These are phyloP conservation scores for Loripinus fragilis DNA, from an alignment of 2,888 invertebrate species.

Conservation along the genomic window DNA sequence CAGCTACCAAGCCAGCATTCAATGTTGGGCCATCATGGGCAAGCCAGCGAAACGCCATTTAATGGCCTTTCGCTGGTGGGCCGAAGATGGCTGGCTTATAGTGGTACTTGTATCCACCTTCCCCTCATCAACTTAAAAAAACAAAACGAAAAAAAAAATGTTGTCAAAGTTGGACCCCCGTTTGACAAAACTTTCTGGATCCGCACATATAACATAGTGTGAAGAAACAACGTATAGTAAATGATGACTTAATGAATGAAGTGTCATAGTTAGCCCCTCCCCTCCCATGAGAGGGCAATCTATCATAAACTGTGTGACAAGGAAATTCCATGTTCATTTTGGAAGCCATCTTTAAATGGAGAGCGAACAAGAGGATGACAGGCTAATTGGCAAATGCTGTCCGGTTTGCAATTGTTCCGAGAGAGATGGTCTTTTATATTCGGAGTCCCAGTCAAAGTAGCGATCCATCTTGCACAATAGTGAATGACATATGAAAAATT, in stretches of 20 bases:
- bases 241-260: constrained; percentile 37
- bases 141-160: no score
- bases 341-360: constrained; percentile 43
- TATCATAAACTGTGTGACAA: constrained; percentile 48
- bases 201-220: no score
- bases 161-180: no score
- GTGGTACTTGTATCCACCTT: no score
- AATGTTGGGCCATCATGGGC: no score
- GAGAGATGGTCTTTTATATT: constrained; percentile 14
- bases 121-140: no score
- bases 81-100: no score
- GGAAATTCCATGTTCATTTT: constrained; percentile 47
- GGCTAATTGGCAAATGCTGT: constrained; percentile 56
- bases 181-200: no score
- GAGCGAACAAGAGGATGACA: constrained; percentile 57
- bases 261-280: constrained; percentile 35
- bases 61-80: no score
- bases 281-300: constrained; percentile 27
- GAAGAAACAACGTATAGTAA: constrained; percentile 17
- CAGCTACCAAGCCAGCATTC: no score
- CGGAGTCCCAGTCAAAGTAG: constrained; percentile 31
- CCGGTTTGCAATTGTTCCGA: constrained; percentile 50
- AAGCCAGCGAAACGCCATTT: no score
- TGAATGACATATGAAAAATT: constrained; percentile 46
- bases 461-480: constrained; percentile 38